Base-by-base conservation (phyloP, 2,113 vertebrate genomes). In the Phyllostomus hastatus region DNA sequence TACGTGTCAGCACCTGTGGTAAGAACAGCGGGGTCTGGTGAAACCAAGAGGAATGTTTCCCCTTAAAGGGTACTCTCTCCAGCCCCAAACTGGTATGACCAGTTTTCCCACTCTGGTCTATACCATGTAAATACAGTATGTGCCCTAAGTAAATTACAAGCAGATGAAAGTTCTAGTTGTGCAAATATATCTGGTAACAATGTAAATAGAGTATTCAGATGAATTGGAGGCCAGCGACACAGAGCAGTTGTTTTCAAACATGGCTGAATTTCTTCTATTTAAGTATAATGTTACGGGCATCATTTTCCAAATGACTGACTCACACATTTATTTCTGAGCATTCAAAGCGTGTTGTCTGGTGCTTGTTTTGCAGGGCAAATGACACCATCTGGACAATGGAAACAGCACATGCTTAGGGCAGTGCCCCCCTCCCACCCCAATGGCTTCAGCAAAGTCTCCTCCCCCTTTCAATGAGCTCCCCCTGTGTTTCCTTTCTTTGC, bases 161-260 rank as follows among this genome's bases (percentile, higher is more conserved):
- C 97, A 95, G 94, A 94, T 93, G 93, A 89, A 96, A 19, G 43
- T 96, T 91, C 86, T 95, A 73, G 48, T 50, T 97, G 96, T 93
- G 95, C 95, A 97, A 98, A 98, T 94, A 97, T 57, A 95, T 59
- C 95, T 89, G 91, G 85, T 85, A 94, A 89, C 86, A 97, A 82
- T 96, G 96, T 97, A 95, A 96, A 97, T 6, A 97, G 54, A 91
- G 61, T 64, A 96, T 94, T 97, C 82, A 96, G 97, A 97, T 86
- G 67, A 67, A 59, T 31, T 43, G 15, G 41, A 96, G 88, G 82
- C 76, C 83, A 83, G 86, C 5, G 26, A n/a, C 33, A 48, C 89
- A 38, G 10, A 57, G 46, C 46, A 75, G 73, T 94, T 82, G 75
- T 79, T 97, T 97, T 91, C 94, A 85, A 95, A 85, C 50, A 86